Base-by-base conservation (phyloP, 2,797 vertebrate genomes). In the Anguilla anguilla region DNA sequence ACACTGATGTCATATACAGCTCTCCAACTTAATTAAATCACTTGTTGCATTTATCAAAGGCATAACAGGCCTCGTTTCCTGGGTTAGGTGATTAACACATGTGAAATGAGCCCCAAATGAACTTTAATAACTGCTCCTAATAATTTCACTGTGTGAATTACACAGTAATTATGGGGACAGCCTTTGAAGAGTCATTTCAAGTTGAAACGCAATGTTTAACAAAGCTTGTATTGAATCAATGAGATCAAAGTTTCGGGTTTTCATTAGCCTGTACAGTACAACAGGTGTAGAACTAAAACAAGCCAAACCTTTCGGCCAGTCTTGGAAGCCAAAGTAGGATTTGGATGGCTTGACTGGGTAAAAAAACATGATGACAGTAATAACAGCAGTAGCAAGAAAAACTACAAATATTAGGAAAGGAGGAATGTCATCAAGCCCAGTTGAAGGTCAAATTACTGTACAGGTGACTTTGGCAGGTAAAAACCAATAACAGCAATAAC, bases 11-110 rank as follows among this genome's bases (percentile, higher is more conserved):
- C 35, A 59, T 64, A 53, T 84, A 53, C 84, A 83, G 67, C 19
- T 7, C 86, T 87, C 81, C 46, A 31, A 46, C 49, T 88, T 84
- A 85, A 90, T 89, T 84, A 82, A 88, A 84, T 88, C 17, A 79
- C 51, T 79, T 19, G 6, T 55, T 55, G 25, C 28, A 49, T 53
- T 31, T 79, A 43, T 49, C 6, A 55, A 87, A 31, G 39, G 57
- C 13, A n/a, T 25, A 22, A 28, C 57, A 67, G n/a, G 17, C 11
- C 22, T 49, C 43, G 59, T 49, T n/a, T 43, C 77, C n/a, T 17
- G 39, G 79, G 9, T 13, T 9, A 35, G 77, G 55, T 4, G 43
- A 83, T 51, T 49, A 49, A n/a, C 79, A n/a, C 79, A 49, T 82
- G 1, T 82, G 79, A 82, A 49, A 82, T 82, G 43, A 51, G 43